A percentile compares a stretch with the other conserved stretches of the same genome.
These are phyloP conservation scores for Tinamus guttatus DNA, from an alignment of 2,113 vertebrate genomes.

Conservation along the genomic window DNA sequence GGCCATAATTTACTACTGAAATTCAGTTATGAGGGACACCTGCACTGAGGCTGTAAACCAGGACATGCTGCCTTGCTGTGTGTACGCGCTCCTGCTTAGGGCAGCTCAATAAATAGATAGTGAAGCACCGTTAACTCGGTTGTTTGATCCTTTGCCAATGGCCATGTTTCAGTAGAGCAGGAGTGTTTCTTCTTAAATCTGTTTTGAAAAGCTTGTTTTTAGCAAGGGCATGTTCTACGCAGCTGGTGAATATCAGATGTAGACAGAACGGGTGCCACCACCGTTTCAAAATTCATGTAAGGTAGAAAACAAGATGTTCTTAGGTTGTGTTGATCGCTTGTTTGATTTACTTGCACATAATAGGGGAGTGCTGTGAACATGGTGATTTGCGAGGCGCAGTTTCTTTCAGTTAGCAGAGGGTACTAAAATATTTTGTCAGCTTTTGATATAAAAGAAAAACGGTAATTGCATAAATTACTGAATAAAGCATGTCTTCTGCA, in stretches of 20 bases:
- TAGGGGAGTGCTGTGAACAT: not conserved
- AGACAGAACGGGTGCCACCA: not conserved
- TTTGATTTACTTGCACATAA: not conserved
- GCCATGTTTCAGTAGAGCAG: not conserved
- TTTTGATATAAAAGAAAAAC: not conserved
- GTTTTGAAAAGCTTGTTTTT: not conserved
- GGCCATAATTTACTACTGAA: too few relatives aligned
- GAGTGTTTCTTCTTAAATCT: not conserved
- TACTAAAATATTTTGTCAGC: not conserved
- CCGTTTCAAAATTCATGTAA: not conserved
- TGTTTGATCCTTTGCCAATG: not conserved
- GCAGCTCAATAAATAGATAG: not conserved
- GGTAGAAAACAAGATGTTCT: not conserved
- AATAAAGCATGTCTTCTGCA: not conserved
- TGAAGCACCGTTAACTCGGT: not conserved
- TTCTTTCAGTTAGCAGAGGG: not conserved
- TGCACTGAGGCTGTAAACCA: too few relatives aligned
- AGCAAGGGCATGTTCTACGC: not conserved
- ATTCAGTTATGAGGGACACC: too few relatives aligned
- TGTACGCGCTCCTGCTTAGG: rapidly evolving
- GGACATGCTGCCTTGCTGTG: not conserved
- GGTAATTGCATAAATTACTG: not conserved
- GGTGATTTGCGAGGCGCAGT: not conserved
- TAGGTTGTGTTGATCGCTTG: not conserved
- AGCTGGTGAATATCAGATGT: not conserved